Base-by-base conservation (phyloP, 2,113 vertebrate genomes). In the Mustelus asterias region DNA sequence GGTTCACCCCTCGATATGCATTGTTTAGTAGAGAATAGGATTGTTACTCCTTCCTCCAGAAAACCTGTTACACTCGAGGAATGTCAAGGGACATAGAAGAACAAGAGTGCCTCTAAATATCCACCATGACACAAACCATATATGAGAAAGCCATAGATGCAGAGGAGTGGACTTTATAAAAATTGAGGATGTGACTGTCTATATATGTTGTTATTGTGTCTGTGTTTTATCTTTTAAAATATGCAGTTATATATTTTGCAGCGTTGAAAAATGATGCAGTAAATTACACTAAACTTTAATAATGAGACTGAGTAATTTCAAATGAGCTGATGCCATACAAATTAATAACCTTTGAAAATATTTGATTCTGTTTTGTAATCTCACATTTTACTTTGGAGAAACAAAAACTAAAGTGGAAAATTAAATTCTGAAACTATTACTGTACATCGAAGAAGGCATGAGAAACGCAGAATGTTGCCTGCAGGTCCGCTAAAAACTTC, bases 191-290 rank as follows among this genome's bases (percentile, higher is more conserved):
- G 48, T 41, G 90, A 93, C 6, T 26, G 92, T 63, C 54, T 94
- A 29, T 24, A 86, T 44, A 22, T 95, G 48, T 95, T 95, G 67
- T 70, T 29, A 54, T 95, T 33, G 94, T 95, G 1, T 14, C 22
- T 72, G 10, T 95, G 44, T 72, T 95, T 65, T 22, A 16, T n/a
- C 89, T 93, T 95, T 69, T 95, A 63, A 70, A 70, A 72, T 76
- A 9, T 10, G 44, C 24, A 18, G 1, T 22, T 95, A 33, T 54
- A 16, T 5, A 95, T 29, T 72, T 95, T 95, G 65, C 10, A 72
- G 20, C 76, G 26, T 95, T 95, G n/a, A 48, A 14, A 95, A 54
- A 33, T 16, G 14, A 72, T 48, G 69, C 37, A 72, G 6, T 95
- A 29, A 6, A 72, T 76, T 16, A 26, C 20, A 89, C 60, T 89